These are phyloP conservation scores for Mesocentrotus franciscanus DNA, from an alignment of 53 echinoderm and acorn worm species.

Conservation along the genomic window DNA sequence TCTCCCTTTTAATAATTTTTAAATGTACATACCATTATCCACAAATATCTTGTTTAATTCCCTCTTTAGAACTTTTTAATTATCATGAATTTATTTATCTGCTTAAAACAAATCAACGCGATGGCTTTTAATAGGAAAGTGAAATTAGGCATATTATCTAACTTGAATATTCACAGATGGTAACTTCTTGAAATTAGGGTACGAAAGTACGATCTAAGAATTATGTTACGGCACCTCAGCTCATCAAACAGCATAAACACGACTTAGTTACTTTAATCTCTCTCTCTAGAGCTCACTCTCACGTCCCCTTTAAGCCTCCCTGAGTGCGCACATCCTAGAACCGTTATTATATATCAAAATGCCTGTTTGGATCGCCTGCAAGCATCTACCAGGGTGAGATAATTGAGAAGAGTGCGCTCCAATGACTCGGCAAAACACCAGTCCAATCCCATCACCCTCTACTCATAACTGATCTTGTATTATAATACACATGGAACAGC, in stretches of 20 bases:
- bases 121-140: too few relatives aligned
- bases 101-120: too few relatives aligned
- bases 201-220: neutral
- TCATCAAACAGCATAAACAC: neutral
- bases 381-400: constrained; percentile 56
- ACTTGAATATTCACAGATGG: too few relatives aligned
- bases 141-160: too few relatives aligned
- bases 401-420: constrained; percentile 52
- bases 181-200: too few relatives aligned
- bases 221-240: neutral
- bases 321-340: constrained; percentile 26
- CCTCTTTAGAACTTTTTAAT: too few relatives aligned
- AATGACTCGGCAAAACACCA: constrained; percentile 65
- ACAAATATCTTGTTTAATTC: too few relatives aligned
- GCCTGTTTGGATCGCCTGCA: constrained; percentile 57
- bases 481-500: constrained; percentile 13
- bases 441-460: constrained; percentile 53
- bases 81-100: too few relatives aligned
- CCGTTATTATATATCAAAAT: constrained; percentile 58
- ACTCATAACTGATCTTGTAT: constrained; percentile 31
- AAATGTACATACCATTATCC: neutral
- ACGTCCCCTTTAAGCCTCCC: constrained; percentile 36
- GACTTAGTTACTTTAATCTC: neutral
- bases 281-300: neutral
- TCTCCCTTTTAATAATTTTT: too few relatives aligned